A percentile compares a stretch with the other conserved stretches of the same genome.
Evolutionary conservation across 37 sponge, comb jelly and placozoan genomes (phyloP).

Genomic region (Spongilla lacustris): DNA sequence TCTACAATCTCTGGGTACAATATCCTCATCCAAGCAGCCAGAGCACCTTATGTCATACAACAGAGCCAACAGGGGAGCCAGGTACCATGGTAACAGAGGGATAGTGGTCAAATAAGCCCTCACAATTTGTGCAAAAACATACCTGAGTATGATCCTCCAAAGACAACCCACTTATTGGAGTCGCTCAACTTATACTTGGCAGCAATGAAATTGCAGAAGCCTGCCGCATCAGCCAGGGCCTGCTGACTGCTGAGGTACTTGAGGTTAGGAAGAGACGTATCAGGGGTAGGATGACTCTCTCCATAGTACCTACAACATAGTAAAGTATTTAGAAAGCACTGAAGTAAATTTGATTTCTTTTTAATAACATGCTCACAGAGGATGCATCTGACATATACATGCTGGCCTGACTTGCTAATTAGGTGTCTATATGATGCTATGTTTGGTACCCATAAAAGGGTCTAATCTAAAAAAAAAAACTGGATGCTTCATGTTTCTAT

Average conservation of each 20-base stretch:
- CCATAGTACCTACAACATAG: slow-evolving; percentile 79
- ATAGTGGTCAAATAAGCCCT: neutral
- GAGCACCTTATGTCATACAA: slow-evolving; percentile 50
- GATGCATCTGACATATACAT: no score
- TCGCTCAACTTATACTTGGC: slow-evolving; percentile 54
- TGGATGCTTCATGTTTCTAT: no score
- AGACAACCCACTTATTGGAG: slow-evolving; percentile 77
- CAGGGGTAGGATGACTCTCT: slow-evolving; percentile 78
- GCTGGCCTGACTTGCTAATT: no score
- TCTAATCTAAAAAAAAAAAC: no score
- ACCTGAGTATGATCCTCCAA: slow-evolving; percentile 87
- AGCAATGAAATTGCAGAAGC: slow-evolving; percentile 47
- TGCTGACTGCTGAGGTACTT: slow-evolving; percentile 83
- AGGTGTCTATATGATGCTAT: no score
- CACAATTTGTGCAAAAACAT: neutral
- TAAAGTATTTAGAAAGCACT: no score
- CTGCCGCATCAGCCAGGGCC: slow-evolving; percentile 78
- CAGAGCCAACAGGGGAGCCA: neutral
- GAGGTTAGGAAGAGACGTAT: slow-evolving; percentile 46
- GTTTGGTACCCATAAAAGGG: no score
- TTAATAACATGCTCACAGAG: no score
- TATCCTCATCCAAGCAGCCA: slow-evolving; percentile 83
- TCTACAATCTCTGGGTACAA: slow-evolving; percentile 74
- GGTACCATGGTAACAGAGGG: neutral
- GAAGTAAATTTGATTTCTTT: no score